Conservation (phyloP, 2,888 invertebrate genomes). For the Rapana venosa region DNA sequence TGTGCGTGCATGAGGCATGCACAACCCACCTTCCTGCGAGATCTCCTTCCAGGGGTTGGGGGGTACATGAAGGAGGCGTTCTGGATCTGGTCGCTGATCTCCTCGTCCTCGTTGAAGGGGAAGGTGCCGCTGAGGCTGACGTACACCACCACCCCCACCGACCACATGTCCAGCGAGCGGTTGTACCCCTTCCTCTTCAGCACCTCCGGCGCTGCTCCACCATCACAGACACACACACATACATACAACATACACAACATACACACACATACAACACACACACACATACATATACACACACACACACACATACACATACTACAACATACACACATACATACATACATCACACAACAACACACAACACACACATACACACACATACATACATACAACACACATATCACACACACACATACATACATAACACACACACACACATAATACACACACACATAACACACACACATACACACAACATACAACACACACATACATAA, state of each 20-base stretch:
- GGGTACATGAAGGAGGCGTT: slow-evolving; percentile 99
- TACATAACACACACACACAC: background rate
- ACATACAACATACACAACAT: no score
- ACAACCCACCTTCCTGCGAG: slow-evolving; percentile 89
- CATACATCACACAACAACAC: no score
- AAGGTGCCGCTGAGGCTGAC: slow-evolving; percentile 99
- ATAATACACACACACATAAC: no score
- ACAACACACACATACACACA: no score
- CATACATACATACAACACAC: no score
- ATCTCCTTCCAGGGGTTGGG: slow-evolving; percentile 97
- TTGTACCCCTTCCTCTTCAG: slow-evolving; percentile 99
- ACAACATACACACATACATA: no score
- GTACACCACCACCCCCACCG: slow-evolving; percentile 98
- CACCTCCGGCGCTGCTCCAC: slow-evolving; percentile 92
- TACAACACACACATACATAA: background rate
- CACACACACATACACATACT: no score
- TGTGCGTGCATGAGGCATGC: no score
- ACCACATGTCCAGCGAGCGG: slow-evolving; percentile 99
- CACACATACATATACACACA: no score
- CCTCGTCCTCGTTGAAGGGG: slow-evolving; percentile 99
- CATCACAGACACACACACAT: background rate
- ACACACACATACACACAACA: no score
- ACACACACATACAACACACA: no score
- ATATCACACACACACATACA: no score
- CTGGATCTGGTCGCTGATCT: slow-evolving; percentile 99